Percentiles rank a stretch among this genome's conserved stretches.
These are phyloP conservation scores for Balearica regulorum DNA, from an alignment of 2,797 vertebrate species.

Conservation along the genomic window DNA sequence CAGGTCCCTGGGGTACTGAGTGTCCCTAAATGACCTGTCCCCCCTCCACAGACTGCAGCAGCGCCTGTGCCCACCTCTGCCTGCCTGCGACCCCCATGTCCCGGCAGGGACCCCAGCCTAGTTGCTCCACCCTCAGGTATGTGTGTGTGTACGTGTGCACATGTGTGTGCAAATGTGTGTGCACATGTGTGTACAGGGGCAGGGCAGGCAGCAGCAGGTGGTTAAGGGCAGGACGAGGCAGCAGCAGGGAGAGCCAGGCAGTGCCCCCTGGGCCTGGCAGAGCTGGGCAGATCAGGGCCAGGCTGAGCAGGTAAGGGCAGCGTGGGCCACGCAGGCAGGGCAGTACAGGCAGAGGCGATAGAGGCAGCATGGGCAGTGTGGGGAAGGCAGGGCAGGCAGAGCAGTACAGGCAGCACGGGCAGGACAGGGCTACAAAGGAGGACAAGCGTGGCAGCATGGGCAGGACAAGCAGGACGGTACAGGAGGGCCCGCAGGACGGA, in stretches of 20 bases:
- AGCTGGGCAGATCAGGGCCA: not conserved
- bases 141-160: too few relatives aligned
- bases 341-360: too few relatives aligned
- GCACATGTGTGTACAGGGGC: not conserved
- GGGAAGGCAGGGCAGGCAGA: not conserved
- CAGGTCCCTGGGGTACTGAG: accelerated
- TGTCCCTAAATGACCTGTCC: not conserved
- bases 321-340: not conserved
- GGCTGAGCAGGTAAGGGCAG: not conserved
- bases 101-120: accelerated
- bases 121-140: not conserved
- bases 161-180: accelerated
- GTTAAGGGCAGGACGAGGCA: not conserved
- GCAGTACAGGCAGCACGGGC: not conserved
- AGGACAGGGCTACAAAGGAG: too few relatives aligned
- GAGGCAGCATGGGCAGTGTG: too few relatives aligned
- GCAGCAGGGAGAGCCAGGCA: not conserved
- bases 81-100: not conserved
- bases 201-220: not conserved
- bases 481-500: too few relatives aligned
- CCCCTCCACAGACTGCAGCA: accelerated
- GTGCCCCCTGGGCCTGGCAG: too few relatives aligned
- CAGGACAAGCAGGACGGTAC: too few relatives aligned
- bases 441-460: too few relatives aligned
- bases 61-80: not conserved